A percentile compares a stretch with the other conserved stretches of the same genome.
Evolutionary conservation across 2,797 vertebrate genomes (phyloP).

Genomic region (Neosalanx taihuensis): DNA sequence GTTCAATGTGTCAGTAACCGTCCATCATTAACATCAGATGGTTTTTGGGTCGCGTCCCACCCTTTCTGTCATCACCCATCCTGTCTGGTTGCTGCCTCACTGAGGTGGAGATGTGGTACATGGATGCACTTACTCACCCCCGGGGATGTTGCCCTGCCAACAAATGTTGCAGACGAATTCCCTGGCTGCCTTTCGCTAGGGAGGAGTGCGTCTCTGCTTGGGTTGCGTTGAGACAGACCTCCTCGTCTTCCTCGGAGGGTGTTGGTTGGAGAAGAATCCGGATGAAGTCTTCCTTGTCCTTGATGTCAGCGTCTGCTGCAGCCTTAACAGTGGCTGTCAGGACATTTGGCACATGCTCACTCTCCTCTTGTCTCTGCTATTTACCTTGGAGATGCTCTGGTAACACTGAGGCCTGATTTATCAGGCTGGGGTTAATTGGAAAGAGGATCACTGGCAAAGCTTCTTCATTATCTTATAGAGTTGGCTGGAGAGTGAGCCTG

Average conservation of each 20-base stretch:
- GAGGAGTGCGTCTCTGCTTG: too few species aligned
- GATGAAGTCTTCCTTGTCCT: conserved; percentile 16
- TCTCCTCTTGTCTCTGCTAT: conserved; percentile 31
- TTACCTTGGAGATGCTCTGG: conserved; percentile 38
- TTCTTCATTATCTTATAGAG: conserved; percentile 31
- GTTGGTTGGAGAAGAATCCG: background rate
- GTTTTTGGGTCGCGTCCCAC: too few species aligned
- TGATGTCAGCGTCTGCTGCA: conserved; percentile 5
- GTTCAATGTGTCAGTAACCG: too few species aligned
- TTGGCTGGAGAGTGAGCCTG: conserved; percentile 25
- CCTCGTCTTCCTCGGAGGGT: background rate
- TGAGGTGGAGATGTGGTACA: too few species aligned
- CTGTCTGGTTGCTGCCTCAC: too few species aligned
- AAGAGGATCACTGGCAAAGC: conserved; percentile 39
- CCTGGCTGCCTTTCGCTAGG: background rate
- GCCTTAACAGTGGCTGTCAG: conserved; percentile 35
- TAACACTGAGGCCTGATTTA: conserved; percentile 51
- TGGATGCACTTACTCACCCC: too few species aligned
- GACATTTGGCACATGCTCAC: conserved; percentile 40
- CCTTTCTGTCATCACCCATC: too few species aligned
- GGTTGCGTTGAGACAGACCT: background rate
- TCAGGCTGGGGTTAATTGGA: conserved; percentile 47
- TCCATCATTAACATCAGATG: too few species aligned
- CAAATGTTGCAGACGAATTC: too few species aligned
- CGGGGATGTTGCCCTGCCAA: too few species aligned